Evolutionary conservation across 2,797 vertebrate genomes (phyloP), one percentile per base, ranked within the genome.

Genomic region (Gymnodraco acuticeps): DNA sequence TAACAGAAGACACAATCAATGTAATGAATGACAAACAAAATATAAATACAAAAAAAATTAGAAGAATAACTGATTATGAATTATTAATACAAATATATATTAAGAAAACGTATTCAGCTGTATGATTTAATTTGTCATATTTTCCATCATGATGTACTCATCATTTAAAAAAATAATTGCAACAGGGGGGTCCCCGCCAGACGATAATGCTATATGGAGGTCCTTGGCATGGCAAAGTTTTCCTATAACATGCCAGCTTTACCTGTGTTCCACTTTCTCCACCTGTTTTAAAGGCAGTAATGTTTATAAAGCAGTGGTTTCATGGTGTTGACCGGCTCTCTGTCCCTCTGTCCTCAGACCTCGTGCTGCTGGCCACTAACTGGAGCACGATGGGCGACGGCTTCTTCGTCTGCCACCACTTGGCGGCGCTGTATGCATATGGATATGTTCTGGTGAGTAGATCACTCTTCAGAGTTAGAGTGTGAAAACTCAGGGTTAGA

Each of bases 361-460:
- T 96, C 13, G 83, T 96, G 88, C 93, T 95, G 71, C 93, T 96
- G 9, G 91, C 95, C 1, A 92, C 91, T 64, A 95, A 95, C 88
- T 96, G 95, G 95, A 95, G 85, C 70, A 94, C 94, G 0, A 94
- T 97, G 95, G 96, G 95, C 8, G 96, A 96, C 88, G 75, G 91
- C 55, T 96, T 96, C 90, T 96, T 96, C 12, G 92, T 95, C 17
- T 95, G 95, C 82, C 95, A 96, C 94, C 95, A 96, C 94, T 91
- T 95, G 94, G 94, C 94, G 86, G 96, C 96, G 78, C 94, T 97
- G 55, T 97, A 97, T 52, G 95, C 96, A 61, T 97, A 97, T 11
- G 95, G 96, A 90, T 97, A 95, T 33, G 95, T 97, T 50, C 87
- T 97, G 96, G 96, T 97, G 92, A 89, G 95, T 78, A 1, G 3